Evolutionary conservation across 2,888 invertebrate species (phyloP).

Genomic region (Drosophila rellima): DNA sequence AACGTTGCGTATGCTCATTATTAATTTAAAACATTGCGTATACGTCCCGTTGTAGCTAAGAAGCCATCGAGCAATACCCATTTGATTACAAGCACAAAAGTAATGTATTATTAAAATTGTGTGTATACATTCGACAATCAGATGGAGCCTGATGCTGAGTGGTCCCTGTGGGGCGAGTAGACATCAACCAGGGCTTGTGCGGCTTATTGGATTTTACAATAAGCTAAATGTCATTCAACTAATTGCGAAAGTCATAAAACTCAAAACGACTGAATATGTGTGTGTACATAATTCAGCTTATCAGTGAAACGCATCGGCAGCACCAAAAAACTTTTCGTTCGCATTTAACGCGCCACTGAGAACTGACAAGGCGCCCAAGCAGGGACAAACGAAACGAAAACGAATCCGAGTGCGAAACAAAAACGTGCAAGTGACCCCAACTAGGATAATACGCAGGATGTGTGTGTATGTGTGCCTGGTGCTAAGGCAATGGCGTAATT

Average conservation of each 20-base stretch:
- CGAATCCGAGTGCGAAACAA: constrained; percentile 31
- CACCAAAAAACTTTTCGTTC: constrained; percentile 39
- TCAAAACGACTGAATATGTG: constrained; percentile 27
- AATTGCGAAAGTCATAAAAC: constrained; percentile 57
- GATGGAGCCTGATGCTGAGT: constrained; percentile 2
- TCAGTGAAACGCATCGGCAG: constrained; percentile 46
- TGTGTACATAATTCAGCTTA: constrained; percentile 34
- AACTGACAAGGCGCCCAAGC: constrained; percentile 11
- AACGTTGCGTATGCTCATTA: constrained; percentile 61
- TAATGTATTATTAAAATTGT: constrained; percentile 68
- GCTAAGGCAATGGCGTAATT: constrained; percentile 66
- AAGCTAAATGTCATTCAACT: constrained; percentile 44
- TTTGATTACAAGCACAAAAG: constrained; percentile 34
- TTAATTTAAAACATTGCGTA: constrained; percentile 52
- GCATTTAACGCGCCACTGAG: constrained; percentile 44
- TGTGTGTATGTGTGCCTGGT: constrained; percentile 3
- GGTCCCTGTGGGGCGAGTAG: not conserved
- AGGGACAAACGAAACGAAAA: constrained; percentile 18
- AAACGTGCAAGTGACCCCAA: constrained; percentile 72
- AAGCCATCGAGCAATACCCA: constrained; percentile 20
- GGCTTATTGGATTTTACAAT: constrained; percentile 20
- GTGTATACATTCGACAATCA: constrained; percentile 29
- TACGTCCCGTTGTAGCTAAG: constrained; percentile 41
- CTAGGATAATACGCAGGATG: constrained; percentile 33
- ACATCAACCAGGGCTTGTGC: constrained; percentile 21